Evolutionary conservation across 2,113 vertebrate genomes (phyloP).

Genomic region (Charina bottae): DNA sequence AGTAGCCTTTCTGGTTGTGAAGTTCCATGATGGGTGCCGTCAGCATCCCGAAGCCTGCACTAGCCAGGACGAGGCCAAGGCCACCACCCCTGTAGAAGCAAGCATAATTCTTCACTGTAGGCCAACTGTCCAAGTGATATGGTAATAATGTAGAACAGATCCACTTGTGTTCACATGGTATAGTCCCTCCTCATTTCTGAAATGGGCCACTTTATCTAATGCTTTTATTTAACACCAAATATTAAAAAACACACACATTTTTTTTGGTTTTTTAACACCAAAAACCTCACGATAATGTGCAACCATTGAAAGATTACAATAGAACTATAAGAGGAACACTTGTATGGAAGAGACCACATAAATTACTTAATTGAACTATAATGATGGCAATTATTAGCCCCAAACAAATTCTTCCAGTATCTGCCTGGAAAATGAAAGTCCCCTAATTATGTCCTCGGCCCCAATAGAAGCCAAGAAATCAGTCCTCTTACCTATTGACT

Average conservation of each 20-base stretch:
- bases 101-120: neutral
- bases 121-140: neutral
- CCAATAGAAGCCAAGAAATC: neutral
- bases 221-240: neutral
- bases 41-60: conserved; percentile 94
- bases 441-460: no score
- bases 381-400: neutral
- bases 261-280: neutral
- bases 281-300: neutral
- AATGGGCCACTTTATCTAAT: neutral
- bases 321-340: neutral
- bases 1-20: conserved; percentile 99
- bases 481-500: neutral
- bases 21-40: conserved; percentile 97
- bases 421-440: neutral
- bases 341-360: neutral
- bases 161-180: no score
- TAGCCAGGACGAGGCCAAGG: conserved; percentile 92
- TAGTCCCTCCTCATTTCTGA: neutral
- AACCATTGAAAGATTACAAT: neutral
- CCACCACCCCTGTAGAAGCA: conserved; percentile 84
- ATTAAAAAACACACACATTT: neutral
- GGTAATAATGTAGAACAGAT: neutral
- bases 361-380: neutral
- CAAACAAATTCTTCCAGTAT: neutral